Evolutionary conservation across 2,888 invertebrate genomes (phyloP), one percentile per base, ranked within the genome.

Genomic region (Marronus borbonicus): DNA sequence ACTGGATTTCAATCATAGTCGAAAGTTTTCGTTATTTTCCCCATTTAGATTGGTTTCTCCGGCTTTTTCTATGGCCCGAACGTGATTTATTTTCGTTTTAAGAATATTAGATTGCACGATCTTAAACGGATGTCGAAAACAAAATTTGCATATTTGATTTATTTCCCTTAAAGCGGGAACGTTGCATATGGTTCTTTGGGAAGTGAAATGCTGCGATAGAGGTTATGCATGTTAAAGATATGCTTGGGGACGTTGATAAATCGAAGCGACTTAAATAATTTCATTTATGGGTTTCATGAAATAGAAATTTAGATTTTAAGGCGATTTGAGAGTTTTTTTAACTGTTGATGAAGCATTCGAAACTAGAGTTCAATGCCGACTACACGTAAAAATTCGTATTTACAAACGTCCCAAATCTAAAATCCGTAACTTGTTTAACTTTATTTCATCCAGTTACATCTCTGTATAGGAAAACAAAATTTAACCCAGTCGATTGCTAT

Each of bases 1-100:
- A 85, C 85, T 83, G 82, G 84, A 82, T 85, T 85, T 86, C 85
- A 85, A 86, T 86, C 85, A 85, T 85, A 85, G 84, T 84, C 84
- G 82, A 83, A 84, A 84, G 80, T 80, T 79, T 78, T 76, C 78
- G 79, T 79, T 77, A 65, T 65, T 70, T 70, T 76, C 64, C 50
- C 60, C 20, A 1, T 28, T 31, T 8, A 14, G 36, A 36, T 8
- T 52, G n/a, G 28, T 55, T 36, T 70, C 36, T 17, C 31, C 24
- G 14, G 58, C 17, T 44, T 44, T 44, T 12, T 10, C 17, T 52
- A 52, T 7, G 52, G 3, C 14, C 12, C 2, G 52, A 5, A 17
- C 52, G 44, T 72, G 58, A 72, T 72, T 72, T 72, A 72, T 39
- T 60, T 72, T 39, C 14, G 28, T 24, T 44, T 58, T 39, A 31